A percentile compares a stretch with the other conserved stretches of the same genome.
phyloP scores from a whole-genome alignment of 2,888 invertebrate species.

The Cryptophagus acutangulus region DNA sequence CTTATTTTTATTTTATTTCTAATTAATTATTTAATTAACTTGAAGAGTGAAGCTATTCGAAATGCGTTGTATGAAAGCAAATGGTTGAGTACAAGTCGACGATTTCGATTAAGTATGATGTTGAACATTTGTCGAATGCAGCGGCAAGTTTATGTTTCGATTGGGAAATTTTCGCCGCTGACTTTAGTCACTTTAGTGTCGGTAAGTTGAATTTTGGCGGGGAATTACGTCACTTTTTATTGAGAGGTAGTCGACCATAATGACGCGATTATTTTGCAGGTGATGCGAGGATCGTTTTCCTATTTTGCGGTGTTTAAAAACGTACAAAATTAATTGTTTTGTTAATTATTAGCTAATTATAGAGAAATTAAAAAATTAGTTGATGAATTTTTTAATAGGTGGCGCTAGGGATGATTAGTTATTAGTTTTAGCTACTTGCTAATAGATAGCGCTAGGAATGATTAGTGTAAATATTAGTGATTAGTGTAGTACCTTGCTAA shows the following conservation, averaged over 20 bases:
- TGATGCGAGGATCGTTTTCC: constrained; percentile 28
- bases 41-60: constrained; percentile 24
- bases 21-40: no score
- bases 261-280: constrained; percentile 21
- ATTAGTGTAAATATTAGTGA: no score
- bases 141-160: constrained; percentile 28
- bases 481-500: no score
- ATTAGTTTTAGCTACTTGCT: no score
- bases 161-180: constrained; percentile 33
- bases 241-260: background rate
- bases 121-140: constrained; percentile 31
- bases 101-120: constrained; percentile 30
- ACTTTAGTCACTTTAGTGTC: constrained; percentile 25
- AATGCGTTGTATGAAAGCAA: constrained; percentile 23
- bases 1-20: no score
- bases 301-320: constrained; percentile 25
- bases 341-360: no score
- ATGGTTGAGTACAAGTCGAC: constrained; percentile 27
- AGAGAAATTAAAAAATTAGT: no score
- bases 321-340: no score
- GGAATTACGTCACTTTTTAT: constrained; percentile 1
- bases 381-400: no score
- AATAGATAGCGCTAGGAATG: no score
- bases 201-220: constrained; percentile 17
- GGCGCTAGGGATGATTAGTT: no score